phyloP scores from a whole-genome alignment of 1,140 invertebrate species.

The Drosophila albomicans region DNA sequence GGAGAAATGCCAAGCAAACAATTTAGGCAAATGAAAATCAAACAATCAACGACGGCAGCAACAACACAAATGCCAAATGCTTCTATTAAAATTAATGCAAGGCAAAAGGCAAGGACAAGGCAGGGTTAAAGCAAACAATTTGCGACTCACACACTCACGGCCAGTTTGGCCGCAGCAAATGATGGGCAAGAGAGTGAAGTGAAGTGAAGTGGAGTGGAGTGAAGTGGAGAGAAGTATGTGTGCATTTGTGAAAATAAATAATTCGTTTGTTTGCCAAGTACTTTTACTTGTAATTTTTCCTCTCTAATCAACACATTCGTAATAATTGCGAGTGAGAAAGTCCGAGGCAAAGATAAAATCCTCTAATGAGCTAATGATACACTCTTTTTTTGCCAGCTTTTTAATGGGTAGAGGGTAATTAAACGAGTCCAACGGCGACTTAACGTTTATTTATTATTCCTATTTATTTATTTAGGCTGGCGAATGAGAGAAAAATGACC shows the following conservation, averaged over 20 bases:
- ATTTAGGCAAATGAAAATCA: constrained; percentile 37
- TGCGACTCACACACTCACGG: not conserved
- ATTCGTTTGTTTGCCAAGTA: constrained; percentile 39
- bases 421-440: not conserved
- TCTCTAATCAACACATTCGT: not conserved
- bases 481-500: not conserved
- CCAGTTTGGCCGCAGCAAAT: constrained; percentile 4
- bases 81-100: constrained; percentile 16
- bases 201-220: not conserved
- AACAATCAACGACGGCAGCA: constrained; percentile 25
- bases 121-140: constrained; percentile 27
- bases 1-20: constrained; percentile 34
- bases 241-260: constrained; percentile 40
- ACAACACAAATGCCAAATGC: constrained; percentile 1
- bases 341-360: not conserved
- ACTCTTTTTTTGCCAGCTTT: not conserved
- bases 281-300: constrained; percentile 17
- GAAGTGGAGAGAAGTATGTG: constrained; percentile 13
- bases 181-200: constrained; percentile 24
- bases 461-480: constrained; percentile 16
- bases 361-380: not conserved
- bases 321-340: no score
- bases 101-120: not conserved
- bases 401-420: not conserved
- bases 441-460: constrained; percentile 10